A percentile compares a stretch with the other conserved stretches of the same genome.
Evolutionary conservation across 2,888 invertebrate species (phyloP).

Genomic region (Drosophila affinis): DNA sequence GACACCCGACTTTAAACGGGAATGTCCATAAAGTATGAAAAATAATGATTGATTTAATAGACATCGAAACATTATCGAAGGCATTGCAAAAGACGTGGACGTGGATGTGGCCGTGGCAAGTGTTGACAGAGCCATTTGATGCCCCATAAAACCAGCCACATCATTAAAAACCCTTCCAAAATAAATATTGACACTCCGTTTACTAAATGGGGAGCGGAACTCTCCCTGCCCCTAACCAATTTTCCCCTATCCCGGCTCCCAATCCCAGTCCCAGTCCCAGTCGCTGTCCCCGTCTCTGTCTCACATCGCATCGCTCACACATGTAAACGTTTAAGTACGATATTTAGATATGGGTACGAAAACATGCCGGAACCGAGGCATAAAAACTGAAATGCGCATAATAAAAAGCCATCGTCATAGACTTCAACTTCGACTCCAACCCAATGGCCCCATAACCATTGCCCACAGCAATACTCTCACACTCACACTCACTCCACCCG

Average conservation of each 20-base stretch:
- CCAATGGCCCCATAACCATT: slow-evolving; percentile 40
- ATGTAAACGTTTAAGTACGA: slow-evolving; percentile 75
- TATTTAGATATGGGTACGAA: slow-evolving; percentile 74
- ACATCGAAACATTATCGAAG: slow-evolving; percentile 68
- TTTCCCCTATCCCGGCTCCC: slow-evolving; percentile 5
- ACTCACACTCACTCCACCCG: too few relatives aligned
- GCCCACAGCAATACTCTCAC: slow-evolving; percentile 9
- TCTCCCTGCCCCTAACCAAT: slow-evolving; percentile 23
- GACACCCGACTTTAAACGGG: slow-evolving; percentile 4
- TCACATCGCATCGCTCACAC: slow-evolving; percentile 43
- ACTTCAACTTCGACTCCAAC: slow-evolving; percentile 31
- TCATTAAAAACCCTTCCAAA: slow-evolving; percentile 64
- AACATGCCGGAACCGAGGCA: slow-evolving; percentile 74
- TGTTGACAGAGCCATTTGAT: slow-evolving; percentile 67
- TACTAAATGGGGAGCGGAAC: slow-evolving; percentile 26
- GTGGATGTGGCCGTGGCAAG: slow-evolving; percentile 12
- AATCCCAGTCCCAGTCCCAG: slow-evolving; percentile 8
- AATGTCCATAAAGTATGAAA: slow-evolving; percentile 37
- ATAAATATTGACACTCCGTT: slow-evolving; percentile 36
- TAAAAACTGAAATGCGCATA: slow-evolving; percentile 75
- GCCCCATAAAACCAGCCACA: slow-evolving; percentile 69
- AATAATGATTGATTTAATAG: slow-evolving; percentile 69
- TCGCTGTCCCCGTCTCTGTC: slow-evolving; percentile 1
- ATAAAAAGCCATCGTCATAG: slow-evolving; percentile 75
- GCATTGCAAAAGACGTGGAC: slow-evolving; percentile 59